phyloP scores from a whole-genome alignment of 2,113 vertebrate species.

The Setophaga petechia region DNA sequence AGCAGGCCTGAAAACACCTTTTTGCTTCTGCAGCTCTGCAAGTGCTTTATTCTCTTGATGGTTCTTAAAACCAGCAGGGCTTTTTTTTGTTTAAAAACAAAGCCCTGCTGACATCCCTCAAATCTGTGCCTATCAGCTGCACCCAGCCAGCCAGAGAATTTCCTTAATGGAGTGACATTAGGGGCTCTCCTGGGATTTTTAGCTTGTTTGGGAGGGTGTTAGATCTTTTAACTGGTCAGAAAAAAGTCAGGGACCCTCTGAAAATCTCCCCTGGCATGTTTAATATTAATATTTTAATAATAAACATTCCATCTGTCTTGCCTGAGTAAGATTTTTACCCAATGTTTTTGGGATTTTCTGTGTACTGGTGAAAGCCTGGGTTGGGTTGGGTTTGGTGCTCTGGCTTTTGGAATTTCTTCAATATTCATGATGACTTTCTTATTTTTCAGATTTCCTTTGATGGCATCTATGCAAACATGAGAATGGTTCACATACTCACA shows the following conservation, averaged over 20 bases:
- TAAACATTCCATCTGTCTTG: background rate
- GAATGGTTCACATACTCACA: constrained; percentile 98
- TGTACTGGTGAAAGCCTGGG: background rate
- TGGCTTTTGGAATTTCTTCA: background rate
- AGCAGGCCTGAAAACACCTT: background rate
- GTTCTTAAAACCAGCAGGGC: background rate
- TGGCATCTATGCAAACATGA: constrained; percentile 99
- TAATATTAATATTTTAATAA: background rate
- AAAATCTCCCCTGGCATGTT: background rate
- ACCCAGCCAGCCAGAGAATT: background rate
- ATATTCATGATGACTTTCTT: background rate
- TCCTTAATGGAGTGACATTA: background rate
- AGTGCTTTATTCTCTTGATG: background rate
- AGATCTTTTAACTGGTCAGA: background rate
- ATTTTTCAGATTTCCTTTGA: constrained; percentile 90
- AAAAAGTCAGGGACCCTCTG: background rate
- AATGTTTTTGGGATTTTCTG: background rate
- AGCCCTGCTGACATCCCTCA: background rate
- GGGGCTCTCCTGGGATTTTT: background rate
- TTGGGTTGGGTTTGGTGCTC: background rate
- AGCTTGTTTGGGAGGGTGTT: background rate
- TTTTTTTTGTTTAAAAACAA: background rate
- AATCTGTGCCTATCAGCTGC: background rate
- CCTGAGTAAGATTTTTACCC: background rate
- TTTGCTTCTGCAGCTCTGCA: background rate